Conservation (phyloP, 2,888 invertebrate species). For the Diploptera punctata region DNA sequence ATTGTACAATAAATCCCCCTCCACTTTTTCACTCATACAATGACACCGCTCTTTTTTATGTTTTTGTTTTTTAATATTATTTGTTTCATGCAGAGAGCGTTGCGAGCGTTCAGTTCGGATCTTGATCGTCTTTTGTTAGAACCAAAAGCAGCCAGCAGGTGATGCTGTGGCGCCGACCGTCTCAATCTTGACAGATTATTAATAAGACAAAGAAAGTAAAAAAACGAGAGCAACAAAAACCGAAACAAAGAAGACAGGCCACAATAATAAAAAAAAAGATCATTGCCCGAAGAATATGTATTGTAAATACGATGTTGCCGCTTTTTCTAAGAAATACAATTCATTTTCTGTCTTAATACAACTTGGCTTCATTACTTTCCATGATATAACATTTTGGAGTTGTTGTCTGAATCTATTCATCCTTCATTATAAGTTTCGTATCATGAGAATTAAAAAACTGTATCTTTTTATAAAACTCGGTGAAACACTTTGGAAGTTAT, state of each 20-base stretch:
- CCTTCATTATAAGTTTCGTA: no score
- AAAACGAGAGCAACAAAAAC: conserved; percentile 26
- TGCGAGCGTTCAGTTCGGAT: conserved; percentile 32
- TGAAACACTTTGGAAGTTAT: no score
- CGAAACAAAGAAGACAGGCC: conserved; percentile 28
- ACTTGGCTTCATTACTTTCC: neutral
- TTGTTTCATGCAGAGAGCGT: conserved; percentile 19
- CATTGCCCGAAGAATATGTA: conserved; percentile 28
- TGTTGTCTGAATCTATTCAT: no score
- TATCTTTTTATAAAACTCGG: no score
- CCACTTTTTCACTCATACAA: neutral
- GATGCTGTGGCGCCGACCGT: conserved; percentile 31
- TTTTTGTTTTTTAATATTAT: neutral
- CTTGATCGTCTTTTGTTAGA: conserved; percentile 37
- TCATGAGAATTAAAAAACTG: no score
- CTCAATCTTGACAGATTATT: conserved; percentile 37
- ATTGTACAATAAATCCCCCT: conserved; percentile 15
- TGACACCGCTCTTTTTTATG: conserved; percentile 27
- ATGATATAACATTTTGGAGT: conserved; percentile 20
- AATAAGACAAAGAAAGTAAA: conserved; percentile 30
- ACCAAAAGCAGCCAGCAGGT: conserved; percentile 29
- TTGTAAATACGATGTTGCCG: conserved; percentile 25
- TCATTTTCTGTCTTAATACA: conserved; percentile 9
- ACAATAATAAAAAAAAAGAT: conserved; percentile 13
- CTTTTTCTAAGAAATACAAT: conserved; percentile 18